Percentiles rank a stretch among this genome's conserved stretches.
Evolutionary conservation across 30 jellyfish, hydroid and myxozoan genomes (phyloP).

Genomic region (Turritopsis rubra): DNA sequence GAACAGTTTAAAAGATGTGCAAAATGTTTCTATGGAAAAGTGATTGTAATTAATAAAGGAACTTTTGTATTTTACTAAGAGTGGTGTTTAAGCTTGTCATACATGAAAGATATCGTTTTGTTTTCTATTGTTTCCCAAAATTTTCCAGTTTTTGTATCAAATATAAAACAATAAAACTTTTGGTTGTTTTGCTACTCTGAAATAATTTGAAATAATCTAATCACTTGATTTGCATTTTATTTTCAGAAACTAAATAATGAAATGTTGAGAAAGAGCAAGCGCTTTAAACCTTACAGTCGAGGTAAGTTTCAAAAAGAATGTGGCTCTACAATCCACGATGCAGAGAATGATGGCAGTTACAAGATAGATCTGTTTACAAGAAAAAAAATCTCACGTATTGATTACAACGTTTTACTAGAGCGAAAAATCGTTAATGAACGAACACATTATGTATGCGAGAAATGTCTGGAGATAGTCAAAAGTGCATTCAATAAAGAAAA

Average conservation of each 20-base stretch:
- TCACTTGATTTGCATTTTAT: too few relatives aligned
- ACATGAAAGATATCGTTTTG: not conserved
- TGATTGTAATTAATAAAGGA: too few relatives aligned
- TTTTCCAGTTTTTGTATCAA: not conserved
- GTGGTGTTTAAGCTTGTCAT: not conserved
- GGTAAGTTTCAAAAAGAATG: not conserved
- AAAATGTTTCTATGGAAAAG: too few relatives aligned
- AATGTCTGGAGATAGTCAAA: not conserved
- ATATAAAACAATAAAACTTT: not conserved
- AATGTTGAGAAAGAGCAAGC: not conserved
- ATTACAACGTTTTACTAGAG: not conserved
- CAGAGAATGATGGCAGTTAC: not conserved
- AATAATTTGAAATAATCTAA: too few relatives aligned
- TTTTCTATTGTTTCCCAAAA: too few relatives aligned
- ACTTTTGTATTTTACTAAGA: too few relatives aligned
- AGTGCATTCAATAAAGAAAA: not conserved
- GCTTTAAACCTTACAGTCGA: too few relatives aligned
- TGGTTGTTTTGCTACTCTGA: too few relatives aligned
- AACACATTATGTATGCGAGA: not conserved
- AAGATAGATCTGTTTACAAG: not conserved
- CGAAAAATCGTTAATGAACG: not conserved
- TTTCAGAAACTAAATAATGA: too few relatives aligned
- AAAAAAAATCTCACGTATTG: not conserved
- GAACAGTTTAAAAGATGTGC: too few relatives aligned
- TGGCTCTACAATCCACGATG: constrained; percentile 6